Percentiles rank a stretch among this genome's conserved stretches.
Conservation (phyloP, 2,888 invertebrate species). For the Lasioglossum oenotherae region DNA sequence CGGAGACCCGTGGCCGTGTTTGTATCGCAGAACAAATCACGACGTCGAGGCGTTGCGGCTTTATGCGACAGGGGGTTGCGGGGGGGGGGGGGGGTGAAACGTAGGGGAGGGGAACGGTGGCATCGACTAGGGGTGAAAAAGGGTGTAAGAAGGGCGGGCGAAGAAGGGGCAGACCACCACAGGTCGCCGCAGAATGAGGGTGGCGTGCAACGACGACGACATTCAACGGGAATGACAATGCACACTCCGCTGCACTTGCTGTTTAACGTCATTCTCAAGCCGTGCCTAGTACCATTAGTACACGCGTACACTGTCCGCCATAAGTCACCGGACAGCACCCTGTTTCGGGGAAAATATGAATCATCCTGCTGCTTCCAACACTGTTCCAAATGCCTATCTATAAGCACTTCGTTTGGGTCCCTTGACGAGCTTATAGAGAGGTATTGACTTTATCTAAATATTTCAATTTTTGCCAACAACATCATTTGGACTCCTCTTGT, state of each 20-base stretch:
- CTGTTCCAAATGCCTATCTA: neutral
- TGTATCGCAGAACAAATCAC: constrained; percentile 49
- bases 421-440: neutral
- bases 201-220: constrained; percentile 47
- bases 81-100: neutral
- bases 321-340: neutral
- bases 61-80: neutral
- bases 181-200: constrained; percentile 11
- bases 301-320: constrained; percentile 58
- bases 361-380: neutral
- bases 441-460: neutral
- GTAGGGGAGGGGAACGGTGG: neutral
- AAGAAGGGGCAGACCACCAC: constrained; percentile 23
- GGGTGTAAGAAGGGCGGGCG: constrained; percentile 13
- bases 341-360: neutral
- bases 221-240: constrained; percentile 74
- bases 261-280: constrained; percentile 77
- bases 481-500: too few relatives aligned
- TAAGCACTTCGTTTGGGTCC: neutral
- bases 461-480: neutral
- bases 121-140: constrained; percentile 2
- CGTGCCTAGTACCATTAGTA: constrained; percentile 75
- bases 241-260: constrained; percentile 73
- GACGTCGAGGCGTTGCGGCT: constrained; percentile 9
- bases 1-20: constrained; percentile 27